These are phyloP conservation scores for Synergus itoensis DNA, from an alignment of 2,888 invertebrate genomes.

Conservation along the genomic window DNA sequence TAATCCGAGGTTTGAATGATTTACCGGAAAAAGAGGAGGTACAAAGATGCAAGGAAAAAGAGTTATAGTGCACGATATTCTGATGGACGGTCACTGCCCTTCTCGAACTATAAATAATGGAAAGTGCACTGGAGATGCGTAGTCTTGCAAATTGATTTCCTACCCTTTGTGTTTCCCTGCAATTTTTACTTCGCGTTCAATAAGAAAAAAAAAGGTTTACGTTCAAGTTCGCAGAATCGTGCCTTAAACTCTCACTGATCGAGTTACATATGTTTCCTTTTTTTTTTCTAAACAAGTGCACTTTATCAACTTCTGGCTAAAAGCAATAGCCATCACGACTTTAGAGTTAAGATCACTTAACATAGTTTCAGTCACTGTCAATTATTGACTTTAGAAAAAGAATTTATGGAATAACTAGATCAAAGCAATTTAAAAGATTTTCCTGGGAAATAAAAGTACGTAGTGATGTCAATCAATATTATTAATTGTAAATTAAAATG, in stretches of 20 bases:
- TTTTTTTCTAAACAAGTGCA: neutral
- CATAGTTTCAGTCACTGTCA: slow-evolving; percentile 4
- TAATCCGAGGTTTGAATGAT: slow-evolving; percentile 21
- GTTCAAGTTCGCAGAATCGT: slow-evolving; percentile 19
- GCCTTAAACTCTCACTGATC: neutral
- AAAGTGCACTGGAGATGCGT: slow-evolving; percentile 8
- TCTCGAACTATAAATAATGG: slow-evolving; percentile 36
- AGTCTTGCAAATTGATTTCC: slow-evolving; percentile 32
- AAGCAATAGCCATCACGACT: slow-evolving; percentile 22
- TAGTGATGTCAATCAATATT: too few relatives aligned
- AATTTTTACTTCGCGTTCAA: slow-evolving; percentile 26
- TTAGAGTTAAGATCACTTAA: slow-evolving; percentile 12
- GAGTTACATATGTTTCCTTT: neutral
- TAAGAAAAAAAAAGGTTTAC: slow-evolving; percentile 16
- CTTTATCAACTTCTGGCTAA: neutral
- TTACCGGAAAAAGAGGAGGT: slow-evolving; percentile 33
- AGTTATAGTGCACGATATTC: slow-evolving; percentile 31
- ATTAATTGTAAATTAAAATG: neutral
- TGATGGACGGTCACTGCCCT: slow-evolving; percentile 13
- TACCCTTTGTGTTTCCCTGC: neutral
- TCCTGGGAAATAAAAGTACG: neutral
- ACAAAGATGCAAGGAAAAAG: slow-evolving; percentile 26
- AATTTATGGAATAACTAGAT: neutral
- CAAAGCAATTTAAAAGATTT: slow-evolving; percentile 21
- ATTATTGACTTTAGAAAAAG: neutral